Evolutionary conservation across 2,797 vertebrate species (phyloP), one percentile per base, ranked within the genome.

Genomic region (Chelon labrosus): DNA sequence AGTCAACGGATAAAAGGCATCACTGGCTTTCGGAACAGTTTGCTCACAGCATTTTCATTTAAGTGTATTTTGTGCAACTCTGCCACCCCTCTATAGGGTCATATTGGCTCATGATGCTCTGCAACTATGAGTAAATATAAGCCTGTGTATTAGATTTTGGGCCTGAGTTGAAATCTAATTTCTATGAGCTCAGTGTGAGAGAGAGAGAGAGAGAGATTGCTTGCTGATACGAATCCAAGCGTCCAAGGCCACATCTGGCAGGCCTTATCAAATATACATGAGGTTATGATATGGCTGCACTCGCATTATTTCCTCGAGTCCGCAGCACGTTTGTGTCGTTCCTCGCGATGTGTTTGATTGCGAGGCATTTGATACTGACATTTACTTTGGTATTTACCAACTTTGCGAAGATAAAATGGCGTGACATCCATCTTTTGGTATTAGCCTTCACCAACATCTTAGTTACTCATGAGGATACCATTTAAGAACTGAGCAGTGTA

Each of bases 111-210:
- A 83, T 82, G 86, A 89, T 86, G 80, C 87, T 80, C 85, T 80
- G 87, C 82, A 87, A 88, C 89, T 86, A 89, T 87, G 90, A 88
- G 91, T 93, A 92, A 92, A 93, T 93, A 92, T 85, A 88, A 89
- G 86, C 77, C 79, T 75, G 89, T 88, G 88, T 90, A 92, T 93
- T 92, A 92, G 89, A 90, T 93, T 88, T 91, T 87, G 81, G 80
- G 73, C 73, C 82, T 66, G 72, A 85, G 89, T 91, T 89, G 86
- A 90, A 93, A 93, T 93, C 90, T 87, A 89, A 92, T 93, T 93
- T 93, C 85, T 86, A 51, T 38, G 55, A 83, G 86, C 83, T 82
- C 79, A 80, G 85, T 70, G 73, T 75, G 22, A 22, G 22, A 22
- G 22, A 22, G 22, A 22, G 22, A 22, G 80, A 83, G 85, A 87